phyloP scores from a whole-genome alignment of 2,113 vertebrate species.

The Reinhardtius hippoglossoides region DNA sequence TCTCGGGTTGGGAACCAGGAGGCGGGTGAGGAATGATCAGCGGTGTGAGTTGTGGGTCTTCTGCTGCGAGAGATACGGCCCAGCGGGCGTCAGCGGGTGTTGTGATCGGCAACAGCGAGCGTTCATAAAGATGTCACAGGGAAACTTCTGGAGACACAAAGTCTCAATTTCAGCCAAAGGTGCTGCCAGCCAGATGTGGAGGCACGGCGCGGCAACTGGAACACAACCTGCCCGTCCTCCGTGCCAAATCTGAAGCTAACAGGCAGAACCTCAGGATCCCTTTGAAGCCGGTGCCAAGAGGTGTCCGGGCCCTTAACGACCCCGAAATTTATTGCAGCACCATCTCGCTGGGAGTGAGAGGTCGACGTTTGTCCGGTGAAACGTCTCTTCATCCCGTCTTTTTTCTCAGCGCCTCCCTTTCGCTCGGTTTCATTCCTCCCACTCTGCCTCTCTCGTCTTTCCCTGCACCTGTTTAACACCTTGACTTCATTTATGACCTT shows the following conservation, averaged over 20 bases:
- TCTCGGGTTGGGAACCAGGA: slow-evolving; percentile 40
- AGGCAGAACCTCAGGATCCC: slow-evolving; percentile 73
- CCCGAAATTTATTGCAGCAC: slow-evolving; percentile 81
- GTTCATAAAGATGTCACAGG: slow-evolving; percentile 86
- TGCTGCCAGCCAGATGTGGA: slow-evolving; percentile 86
- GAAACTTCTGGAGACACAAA: slow-evolving; percentile 83
- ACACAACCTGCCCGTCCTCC: slow-evolving; percentile 66
- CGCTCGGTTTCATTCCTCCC: slow-evolving; percentile 39
- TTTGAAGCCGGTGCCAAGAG: slow-evolving; percentile 84
- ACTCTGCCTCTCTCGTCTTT: slow-evolving; percentile 24
- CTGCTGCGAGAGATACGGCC: slow-evolving; percentile 37
- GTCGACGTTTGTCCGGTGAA: slow-evolving; percentile 74
- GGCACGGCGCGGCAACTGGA: slow-evolving; percentile 65
- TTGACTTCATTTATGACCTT: slow-evolving; percentile 75
- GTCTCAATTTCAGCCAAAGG: slow-evolving; percentile 82
- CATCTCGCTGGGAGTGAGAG: slow-evolving; percentile 72
- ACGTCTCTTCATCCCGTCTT: slow-evolving; percentile 54
- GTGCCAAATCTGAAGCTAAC: slow-evolving; percentile 78
- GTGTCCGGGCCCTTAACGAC: slow-evolving; percentile 83
- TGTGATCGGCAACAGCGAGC: slow-evolving; percentile 63
- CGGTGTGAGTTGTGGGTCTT: slow-evolving; percentile 36
- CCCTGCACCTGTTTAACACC: slow-evolving; percentile 83
- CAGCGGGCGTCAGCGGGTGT: slow-evolving; percentile 34
- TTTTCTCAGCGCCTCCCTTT: slow-evolving; percentile 31
- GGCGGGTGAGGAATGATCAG: slow-evolving; percentile 33